These are phyloP conservation scores for Esperia sulphurella DNA, from an alignment of 2,888 invertebrate species.

Conservation along the genomic window DNA sequence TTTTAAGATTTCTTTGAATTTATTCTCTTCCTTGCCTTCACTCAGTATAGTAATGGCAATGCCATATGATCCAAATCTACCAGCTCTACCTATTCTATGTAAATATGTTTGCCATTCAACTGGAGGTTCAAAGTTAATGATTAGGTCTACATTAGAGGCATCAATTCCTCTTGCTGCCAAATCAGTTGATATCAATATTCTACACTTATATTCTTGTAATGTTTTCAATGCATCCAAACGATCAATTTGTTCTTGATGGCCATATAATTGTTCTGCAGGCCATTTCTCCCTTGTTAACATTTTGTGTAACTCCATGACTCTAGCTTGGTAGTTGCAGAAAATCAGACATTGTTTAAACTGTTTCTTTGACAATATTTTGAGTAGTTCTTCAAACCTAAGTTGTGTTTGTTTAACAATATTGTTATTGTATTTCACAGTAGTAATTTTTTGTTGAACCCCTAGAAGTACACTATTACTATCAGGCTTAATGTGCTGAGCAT, in stretches of 20 bases:
- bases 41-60: slow-evolving; percentile 87
- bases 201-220: slow-evolving; percentile 88
- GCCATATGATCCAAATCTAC: slow-evolving; percentile 94
- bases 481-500: slow-evolving; percentile 87
- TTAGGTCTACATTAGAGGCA: slow-evolving; percentile 93
- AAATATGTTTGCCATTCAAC: slow-evolving; percentile 89
- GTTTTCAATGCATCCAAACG: slow-evolving; percentile 87
- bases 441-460: slow-evolving; percentile 89
- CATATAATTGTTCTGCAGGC: slow-evolving; percentile 87
- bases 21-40: slow-evolving; percentile 80
- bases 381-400: slow-evolving; percentile 82
- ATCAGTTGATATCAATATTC: slow-evolving; percentile 94
- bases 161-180: slow-evolving; percentile 96
- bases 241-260: slow-evolving; percentile 87
- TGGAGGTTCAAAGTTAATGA: slow-evolving; percentile 95
- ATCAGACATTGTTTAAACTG: slow-evolving; percentile 94
- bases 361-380: slow-evolving; percentile 83
- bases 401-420: slow-evolving; percentile 83
- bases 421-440: slow-evolving; percentile 78
- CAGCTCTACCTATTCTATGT: slow-evolving; percentile 97
- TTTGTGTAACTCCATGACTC: slow-evolving; percentile 89
- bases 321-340: slow-evolving; percentile 93
- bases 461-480: slow-evolving; percentile 82
- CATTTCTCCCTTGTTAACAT: slow-evolving; percentile 86
- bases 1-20: slow-evolving; percentile 78